Evolutionary conservation across 2,797 vertebrate genomes (phyloP), one percentile per base, ranked within the genome.

Genomic region (Orientallactaga sibirica): DNA sequence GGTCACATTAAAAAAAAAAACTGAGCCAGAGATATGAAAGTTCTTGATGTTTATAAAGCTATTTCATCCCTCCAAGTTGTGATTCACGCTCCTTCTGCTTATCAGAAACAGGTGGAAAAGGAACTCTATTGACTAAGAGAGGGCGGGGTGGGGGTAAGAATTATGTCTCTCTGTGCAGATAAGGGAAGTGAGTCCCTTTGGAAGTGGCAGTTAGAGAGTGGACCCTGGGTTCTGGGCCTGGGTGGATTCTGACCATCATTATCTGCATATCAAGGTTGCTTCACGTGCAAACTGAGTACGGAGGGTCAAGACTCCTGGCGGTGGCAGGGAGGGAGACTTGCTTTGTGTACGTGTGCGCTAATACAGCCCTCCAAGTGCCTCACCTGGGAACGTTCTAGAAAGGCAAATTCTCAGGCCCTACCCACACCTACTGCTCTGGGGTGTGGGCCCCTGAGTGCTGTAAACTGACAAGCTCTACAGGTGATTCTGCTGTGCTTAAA

Each of bases 191-290:
- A 48, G 89, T 3, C 11, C 2, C 70, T 48, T 27, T 22, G n/a
- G 58, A 29, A 52, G 71, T 19, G 9, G 73, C 62, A 27, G 15
- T 5, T 0, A 1, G 12, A 64, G 4, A 1, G 0, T 3, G 27
- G 66, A n/a, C 25, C 24, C 43, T 10, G 24, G 55, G 24, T 41
- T 16, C 10, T 16, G 74, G 33, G 2, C 86, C 58, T 73, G 55
- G 58, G 33, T 5, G 0, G 0, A 7, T 12, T 4, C 33, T 20
- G 61, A 64, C 27, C 5, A 20, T 33, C 52, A 5, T 37, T 37
- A 37, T 16, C 33, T 33, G 41, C 0, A 1, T 37, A 2, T n/a
- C 19, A 0, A 1, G 8, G 25, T 43, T 67, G 20, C 58, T 61
- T 75, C 79, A 16, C 15, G 67, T 24, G 2, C 20, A 9, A 61